phyloP scores from a whole-genome alignment of 1,140 invertebrate species.

The Trachymyrmex cornetzi region DNA sequence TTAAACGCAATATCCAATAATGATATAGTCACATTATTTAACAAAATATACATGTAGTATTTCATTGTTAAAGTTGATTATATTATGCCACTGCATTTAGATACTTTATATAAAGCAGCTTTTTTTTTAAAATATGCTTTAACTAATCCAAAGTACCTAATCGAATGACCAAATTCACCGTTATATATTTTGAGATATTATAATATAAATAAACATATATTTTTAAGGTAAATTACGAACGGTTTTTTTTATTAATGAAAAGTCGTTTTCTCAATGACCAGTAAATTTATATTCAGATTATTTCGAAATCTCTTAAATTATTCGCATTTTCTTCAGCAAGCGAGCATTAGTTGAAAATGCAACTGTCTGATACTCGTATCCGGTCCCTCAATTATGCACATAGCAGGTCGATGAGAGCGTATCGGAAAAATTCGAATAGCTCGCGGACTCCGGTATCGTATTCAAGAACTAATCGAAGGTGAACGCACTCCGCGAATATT shows the following conservation, averaged over 20 bases:
- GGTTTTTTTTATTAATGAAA: not conserved
- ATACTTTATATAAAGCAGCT: too few species aligned
- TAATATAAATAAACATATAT: not conserved
- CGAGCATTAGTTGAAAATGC: not conserved
- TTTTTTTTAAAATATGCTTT: too few species aligned
- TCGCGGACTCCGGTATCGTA: slow-evolving; percentile 1
- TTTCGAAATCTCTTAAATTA: not conserved
- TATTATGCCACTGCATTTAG: too few species aligned
- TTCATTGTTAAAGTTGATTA: too few species aligned
- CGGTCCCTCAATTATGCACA: slow-evolving; percentile 23
- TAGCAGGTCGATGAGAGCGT: not conserved
- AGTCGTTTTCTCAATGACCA: not conserved
- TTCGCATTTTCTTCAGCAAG: not conserved
- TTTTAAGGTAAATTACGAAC: not conserved
- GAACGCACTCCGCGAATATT: slow-evolving; percentile 40
- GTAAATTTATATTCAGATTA: not conserved
- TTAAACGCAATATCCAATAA: too few species aligned
- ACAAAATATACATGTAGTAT: too few species aligned
- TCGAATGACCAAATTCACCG: too few species aligned
- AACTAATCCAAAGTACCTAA: too few species aligned
- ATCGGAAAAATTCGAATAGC: slow-evolving; percentile 3
- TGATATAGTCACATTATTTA: too few species aligned
- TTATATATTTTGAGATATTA: too few species aligned
- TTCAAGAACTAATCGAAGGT: slow-evolving; percentile 30
- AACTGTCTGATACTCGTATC: slow-evolving; percentile 6